Conservation (phyloP, 2,797 vertebrate species). For the Acanthopagrus latus region DNA sequence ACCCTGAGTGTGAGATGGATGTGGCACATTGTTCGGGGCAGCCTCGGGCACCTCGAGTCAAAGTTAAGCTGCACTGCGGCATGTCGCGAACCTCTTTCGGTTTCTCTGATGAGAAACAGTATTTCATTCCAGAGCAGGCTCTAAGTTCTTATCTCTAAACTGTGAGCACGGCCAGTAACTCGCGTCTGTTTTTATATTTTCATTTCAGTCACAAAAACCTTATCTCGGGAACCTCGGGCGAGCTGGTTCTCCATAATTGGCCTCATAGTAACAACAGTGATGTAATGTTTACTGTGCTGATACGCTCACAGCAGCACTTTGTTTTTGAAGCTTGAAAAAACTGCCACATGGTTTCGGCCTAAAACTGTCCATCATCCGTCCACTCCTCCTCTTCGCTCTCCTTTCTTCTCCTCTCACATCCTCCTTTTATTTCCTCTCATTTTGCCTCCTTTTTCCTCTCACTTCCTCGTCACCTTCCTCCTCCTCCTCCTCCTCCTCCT, state of each 20-base stretch:
- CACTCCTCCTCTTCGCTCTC: not conserved
- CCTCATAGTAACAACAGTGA: slow-evolving; percentile 16
- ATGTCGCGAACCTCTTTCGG: not conserved
- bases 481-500: not conserved
- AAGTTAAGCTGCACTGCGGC: slow-evolving; percentile 11
- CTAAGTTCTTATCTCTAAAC: not conserved
- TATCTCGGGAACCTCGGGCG: not conserved
- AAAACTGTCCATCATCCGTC: slow-evolving; percentile 21
- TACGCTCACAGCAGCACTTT: slow-evolving; percentile 11
- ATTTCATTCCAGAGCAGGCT: not conserved
- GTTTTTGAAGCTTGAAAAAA: slow-evolving; percentile 7
- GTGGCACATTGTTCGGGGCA: not conserved
- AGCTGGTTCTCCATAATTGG: slow-evolving; percentile 5
- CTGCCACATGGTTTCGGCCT: slow-evolving; percentile 25
- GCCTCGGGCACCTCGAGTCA: not conserved
- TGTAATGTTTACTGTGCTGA: slow-evolving; percentile 1
- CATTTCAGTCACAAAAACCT: not conserved
- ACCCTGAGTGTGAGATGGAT: not conserved
- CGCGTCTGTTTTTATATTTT: not conserved
- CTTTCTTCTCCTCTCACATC: not conserved
- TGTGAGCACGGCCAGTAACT: not conserved
- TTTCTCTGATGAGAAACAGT: not conserved
- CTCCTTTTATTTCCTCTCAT: not conserved
- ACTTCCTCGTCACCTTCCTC: not conserved
- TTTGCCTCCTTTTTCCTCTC: not conserved